These are phyloP conservation scores for Drosophila setifemur DNA, from an alignment of 1,140 invertebrate species.

Conservation along the genomic window DNA sequence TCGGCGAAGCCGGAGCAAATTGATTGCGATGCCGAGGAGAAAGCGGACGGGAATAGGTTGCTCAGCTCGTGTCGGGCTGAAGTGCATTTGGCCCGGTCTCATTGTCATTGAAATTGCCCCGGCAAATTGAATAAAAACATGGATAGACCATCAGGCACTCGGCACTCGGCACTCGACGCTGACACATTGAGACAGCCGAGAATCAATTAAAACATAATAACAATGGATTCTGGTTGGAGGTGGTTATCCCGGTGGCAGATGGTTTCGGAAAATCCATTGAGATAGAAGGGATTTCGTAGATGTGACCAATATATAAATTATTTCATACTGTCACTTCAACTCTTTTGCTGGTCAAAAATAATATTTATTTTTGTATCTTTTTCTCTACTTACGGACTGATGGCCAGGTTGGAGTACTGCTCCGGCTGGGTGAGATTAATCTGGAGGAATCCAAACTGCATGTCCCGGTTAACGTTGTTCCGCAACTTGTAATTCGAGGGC, in stretches of 20 bases:
- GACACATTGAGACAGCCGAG: slow-evolving; percentile 47
- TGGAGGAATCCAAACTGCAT: slow-evolving; percentile 95
- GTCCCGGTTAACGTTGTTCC: slow-evolving; percentile 88
- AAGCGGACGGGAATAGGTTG: not conserved
- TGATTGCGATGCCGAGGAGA: slow-evolving; percentile 47
- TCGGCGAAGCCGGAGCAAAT: slow-evolving; percentile 27
- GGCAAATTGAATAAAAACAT: slow-evolving; percentile 77
- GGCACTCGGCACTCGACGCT: slow-evolving; percentile 14
- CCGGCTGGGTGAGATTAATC: slow-evolving; percentile 93
- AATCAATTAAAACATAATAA: slow-evolving; percentile 73
- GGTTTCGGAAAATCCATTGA: too few relatives aligned
- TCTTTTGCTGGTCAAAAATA: too few relatives aligned
- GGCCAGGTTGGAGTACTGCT: slow-evolving; percentile 86
- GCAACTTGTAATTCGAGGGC: slow-evolving; percentile 87
- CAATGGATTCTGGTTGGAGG: slow-evolving; percentile 18
- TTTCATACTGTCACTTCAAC: too few relatives aligned
- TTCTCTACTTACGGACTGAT: slow-evolving; percentile 90
- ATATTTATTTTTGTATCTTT: not conserved
- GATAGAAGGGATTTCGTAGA: too few relatives aligned
- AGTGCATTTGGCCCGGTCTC: slow-evolving; percentile 25
- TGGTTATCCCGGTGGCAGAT: not conserved
- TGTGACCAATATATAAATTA: too few relatives aligned
- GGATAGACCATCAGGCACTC: slow-evolving; percentile 18
- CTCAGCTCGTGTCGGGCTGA: not conserved
- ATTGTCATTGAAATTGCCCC: slow-evolving; percentile 59